Evolutionary conservation across 1,140 invertebrate species (phyloP).

Genomic region (Drosophila nigromelanica): DNA sequence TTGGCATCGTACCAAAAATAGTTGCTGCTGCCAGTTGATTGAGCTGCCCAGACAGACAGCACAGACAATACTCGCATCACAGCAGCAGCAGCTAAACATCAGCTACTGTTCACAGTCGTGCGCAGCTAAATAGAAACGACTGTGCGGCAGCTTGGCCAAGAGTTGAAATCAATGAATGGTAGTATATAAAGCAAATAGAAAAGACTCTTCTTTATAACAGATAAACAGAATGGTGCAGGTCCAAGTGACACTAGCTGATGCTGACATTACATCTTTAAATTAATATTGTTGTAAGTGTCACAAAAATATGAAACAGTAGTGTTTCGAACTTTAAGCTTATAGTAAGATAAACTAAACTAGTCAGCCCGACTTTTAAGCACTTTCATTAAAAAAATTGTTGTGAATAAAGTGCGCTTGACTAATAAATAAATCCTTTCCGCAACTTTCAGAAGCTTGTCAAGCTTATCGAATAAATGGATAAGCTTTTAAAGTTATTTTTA

Average conservation of each 20-base stretch:
- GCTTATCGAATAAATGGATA: no score
- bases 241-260: neutral
- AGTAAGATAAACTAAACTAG: neutral
- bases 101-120: constrained; percentile 39
- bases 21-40: constrained; percentile 66
- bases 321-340: neutral
- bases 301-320: neutral
- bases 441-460: no score
- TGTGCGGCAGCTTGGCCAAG: neutral
- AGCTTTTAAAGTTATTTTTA: no score
- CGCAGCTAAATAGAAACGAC: constrained; percentile 35
- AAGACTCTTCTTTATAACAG: neutral
- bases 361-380: no score
- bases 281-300: neutral
- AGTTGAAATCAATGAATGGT: constrained; percentile 1
- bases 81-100: constrained; percentile 16
- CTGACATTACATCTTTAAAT: neutral
- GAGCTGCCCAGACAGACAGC: constrained; percentile 56
- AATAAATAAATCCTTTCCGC: no score
- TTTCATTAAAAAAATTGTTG: no score
- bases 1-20: constrained; percentile 75
- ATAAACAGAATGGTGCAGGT: neutral
- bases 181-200: neutral
- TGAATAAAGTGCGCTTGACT: no score
- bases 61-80: constrained; percentile 17